Percentiles rank a stretch among this genome's conserved stretches.
Evolutionary conservation across 1,140 invertebrate genomes (phyloP).

Genomic region (Rhagoletis zephyria): DNA sequence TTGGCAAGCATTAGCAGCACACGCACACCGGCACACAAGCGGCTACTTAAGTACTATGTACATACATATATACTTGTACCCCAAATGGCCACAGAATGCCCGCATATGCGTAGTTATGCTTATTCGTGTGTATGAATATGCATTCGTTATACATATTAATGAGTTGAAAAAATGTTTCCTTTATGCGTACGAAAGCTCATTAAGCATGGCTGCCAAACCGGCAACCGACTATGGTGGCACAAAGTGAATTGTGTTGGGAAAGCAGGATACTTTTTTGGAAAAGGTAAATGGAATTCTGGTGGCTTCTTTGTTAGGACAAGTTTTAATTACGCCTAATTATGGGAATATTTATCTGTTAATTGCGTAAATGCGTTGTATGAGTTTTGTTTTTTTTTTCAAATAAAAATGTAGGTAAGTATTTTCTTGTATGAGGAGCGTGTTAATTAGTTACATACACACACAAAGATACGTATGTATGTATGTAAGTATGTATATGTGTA

Average conservation of each 20-base stretch:
- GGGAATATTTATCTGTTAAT: constrained; percentile 34
- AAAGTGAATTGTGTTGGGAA: neutral
- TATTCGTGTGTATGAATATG: neutral
- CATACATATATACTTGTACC: neutral
- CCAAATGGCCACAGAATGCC: neutral
- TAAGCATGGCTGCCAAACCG: constrained; percentile 1
- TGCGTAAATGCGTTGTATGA: neutral
- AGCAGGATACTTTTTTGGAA: constrained; percentile 20
- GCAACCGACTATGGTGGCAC: neutral
- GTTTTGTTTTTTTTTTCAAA: neutral
- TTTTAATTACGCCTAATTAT: constrained; percentile 46
- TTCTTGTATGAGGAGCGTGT: no score
- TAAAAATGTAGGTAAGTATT: no score
- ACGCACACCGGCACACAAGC: neutral
- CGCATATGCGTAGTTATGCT: neutral
- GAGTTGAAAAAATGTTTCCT: constrained; percentile 9
- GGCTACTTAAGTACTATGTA: no score
- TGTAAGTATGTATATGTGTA: neutral
- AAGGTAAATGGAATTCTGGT: neutral
- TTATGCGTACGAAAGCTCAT: constrained; percentile 18
- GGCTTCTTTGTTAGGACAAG: neutral
- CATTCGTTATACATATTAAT: constrained; percentile 7
- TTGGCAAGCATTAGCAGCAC: neutral
- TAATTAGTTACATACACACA: neutral
- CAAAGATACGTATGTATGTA: neutral